phyloP scores from a whole-genome alignment of 2,888 invertebrate species.

The Metacarcinus magister region DNA sequence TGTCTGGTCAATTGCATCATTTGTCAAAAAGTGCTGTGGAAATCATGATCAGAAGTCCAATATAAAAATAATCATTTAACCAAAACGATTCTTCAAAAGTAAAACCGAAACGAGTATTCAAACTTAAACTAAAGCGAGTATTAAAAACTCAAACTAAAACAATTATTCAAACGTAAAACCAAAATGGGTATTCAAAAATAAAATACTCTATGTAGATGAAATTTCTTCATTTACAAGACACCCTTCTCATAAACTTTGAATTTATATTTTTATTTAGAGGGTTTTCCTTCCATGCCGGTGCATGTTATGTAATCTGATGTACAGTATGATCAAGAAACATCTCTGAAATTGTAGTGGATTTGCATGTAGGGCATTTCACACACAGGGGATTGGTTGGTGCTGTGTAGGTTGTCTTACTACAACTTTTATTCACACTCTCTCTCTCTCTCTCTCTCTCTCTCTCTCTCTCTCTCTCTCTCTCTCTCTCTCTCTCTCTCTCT shows the following conservation, averaged over 20 bases:
- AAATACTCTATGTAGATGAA: too few species aligned
- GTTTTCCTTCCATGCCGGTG: not conserved
- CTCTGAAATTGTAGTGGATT: not conserved
- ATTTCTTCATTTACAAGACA: not conserved
- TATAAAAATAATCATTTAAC: not conserved
- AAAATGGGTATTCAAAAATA: not conserved
- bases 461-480: not conserved
- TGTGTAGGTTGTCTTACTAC: not conserved
- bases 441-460: not conserved
- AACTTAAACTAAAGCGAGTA: too few species aligned
- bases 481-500: not conserved
- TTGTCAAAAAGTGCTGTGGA: not conserved
- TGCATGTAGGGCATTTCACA: constrained; percentile 1
- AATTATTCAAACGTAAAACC: not conserved
- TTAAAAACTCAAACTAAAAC: too few species aligned
- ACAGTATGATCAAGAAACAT: not conserved
- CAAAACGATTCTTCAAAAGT: not conserved
- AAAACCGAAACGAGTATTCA: not conserved
- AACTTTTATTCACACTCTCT: not conserved
- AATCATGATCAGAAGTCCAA: not conserved
- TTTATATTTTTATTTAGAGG: not conserved
- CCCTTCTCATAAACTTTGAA: not conserved
- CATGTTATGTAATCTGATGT: not conserved
- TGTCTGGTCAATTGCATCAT: not conserved
- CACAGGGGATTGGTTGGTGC: not conserved